Percentiles rank a stretch among this genome's conserved stretches.
Conservation (phyloP, 2,797 vertebrate species). For the Nasua narica region DNA sequence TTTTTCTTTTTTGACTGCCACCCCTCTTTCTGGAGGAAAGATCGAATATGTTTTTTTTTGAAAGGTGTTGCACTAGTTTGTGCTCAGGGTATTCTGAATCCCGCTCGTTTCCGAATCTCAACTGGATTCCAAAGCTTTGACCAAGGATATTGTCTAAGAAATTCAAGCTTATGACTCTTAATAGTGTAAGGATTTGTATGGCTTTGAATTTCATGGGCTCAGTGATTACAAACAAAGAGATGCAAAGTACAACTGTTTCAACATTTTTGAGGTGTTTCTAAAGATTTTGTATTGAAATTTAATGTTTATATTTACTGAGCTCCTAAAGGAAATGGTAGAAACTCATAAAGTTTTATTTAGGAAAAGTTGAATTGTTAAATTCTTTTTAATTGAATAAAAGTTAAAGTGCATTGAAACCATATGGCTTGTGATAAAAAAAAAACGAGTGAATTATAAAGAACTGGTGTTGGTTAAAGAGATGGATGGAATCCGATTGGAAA, state of each 20-base stretch:
- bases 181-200: conserved; percentile 78
- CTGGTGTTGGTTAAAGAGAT: conserved; percentile 24
- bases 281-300: conserved; percentile 81
- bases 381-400: conserved; percentile 81
- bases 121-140: conserved; percentile 80
- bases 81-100: conserved; percentile 86
- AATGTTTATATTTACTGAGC: conserved; percentile 81
- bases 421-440: conserved; percentile 64
- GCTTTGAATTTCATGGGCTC: conserved; percentile 75
- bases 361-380: conserved; percentile 79
- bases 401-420: conserved; percentile 72
- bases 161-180: conserved; percentile 78
- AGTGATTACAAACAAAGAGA: conserved; percentile 78
- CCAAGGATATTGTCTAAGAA: conserved; percentile 77
- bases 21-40: conserved; percentile 62
- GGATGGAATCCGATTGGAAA: neutral
- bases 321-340: conserved; percentile 76
- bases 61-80: conserved; percentile 80
- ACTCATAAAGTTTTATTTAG: conserved; percentile 79
- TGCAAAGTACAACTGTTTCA: conserved; percentile 79
- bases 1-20: conserved; percentile 24
- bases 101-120: conserved; percentile 79
- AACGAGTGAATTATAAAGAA: conserved; percentile 43
- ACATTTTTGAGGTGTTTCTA: conserved; percentile 81
- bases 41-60: conserved; percentile 72